A percentile compares a stretch with the other conserved stretches of the same genome.
Evolutionary conservation across 1,140 invertebrate species (phyloP).

Genomic region (Drosophila ambigua): DNA sequence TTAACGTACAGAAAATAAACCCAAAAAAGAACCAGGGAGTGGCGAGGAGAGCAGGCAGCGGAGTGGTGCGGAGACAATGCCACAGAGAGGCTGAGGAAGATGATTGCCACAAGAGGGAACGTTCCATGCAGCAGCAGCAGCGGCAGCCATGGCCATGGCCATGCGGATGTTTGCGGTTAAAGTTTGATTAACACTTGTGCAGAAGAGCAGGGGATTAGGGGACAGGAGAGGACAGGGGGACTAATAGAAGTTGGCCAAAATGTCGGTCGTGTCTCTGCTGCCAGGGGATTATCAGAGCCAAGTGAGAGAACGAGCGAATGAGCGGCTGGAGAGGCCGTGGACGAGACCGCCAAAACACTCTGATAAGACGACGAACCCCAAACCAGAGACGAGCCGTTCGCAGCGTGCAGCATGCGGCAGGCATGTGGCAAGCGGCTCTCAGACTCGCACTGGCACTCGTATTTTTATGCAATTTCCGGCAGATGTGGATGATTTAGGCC

Average conservation of each 20-base stretch:
- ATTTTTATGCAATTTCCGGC: constrained; percentile 81
- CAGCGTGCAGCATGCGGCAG: not conserved
- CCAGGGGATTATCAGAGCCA: constrained; percentile 57
- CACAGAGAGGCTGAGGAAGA: constrained; percentile 21
- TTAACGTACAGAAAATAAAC: constrained; percentile 59
- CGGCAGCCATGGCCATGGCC: not conserved
- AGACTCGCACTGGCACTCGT: not conserved
- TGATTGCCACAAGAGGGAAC: constrained; percentile 34
- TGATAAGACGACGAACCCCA: constrained; percentile 44
- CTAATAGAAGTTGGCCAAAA: constrained; percentile 69
- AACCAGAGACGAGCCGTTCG: not conserved
- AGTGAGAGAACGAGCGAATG: constrained; percentile 36
- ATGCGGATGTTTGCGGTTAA: constrained; percentile 50
- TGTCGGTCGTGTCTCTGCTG: constrained; percentile 70
- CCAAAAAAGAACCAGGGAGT: constrained; percentile 21
- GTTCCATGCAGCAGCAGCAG: not conserved
- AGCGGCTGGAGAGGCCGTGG: constrained; percentile 9
- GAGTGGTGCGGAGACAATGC: not conserved
- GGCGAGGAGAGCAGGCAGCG: not conserved
- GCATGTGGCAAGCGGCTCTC: not conserved
- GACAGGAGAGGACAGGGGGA: not conserved
- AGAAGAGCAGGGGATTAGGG: not conserved
- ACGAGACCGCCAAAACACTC: constrained; percentile 10
- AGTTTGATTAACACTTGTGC: constrained; percentile 48
- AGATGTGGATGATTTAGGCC: constrained; percentile 77